Percentiles rank a stretch among this genome's conserved stretches.
These are phyloP conservation scores for Pan paniscus DNA, from an alignment of 2,113 vertebrate species.

Conservation along the genomic window DNA sequence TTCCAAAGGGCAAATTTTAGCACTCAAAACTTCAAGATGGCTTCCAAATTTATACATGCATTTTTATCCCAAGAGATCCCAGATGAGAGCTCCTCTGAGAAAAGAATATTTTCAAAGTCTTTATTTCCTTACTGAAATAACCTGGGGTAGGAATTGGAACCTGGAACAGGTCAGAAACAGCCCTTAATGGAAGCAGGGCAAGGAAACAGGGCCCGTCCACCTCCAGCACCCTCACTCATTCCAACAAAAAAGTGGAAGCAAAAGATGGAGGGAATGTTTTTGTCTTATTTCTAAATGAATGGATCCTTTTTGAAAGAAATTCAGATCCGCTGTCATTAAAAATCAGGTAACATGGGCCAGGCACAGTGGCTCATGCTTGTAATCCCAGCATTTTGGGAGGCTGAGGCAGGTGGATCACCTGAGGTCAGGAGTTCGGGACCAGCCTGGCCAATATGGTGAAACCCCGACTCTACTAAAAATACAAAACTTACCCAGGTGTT, in stretches of 20 bases:
- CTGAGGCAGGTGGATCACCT: no score
- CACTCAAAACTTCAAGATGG: background rate
- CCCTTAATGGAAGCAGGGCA: no score
- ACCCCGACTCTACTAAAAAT: no score
- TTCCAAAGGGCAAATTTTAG: background rate
- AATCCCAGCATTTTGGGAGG: no score
- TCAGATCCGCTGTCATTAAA: background rate
- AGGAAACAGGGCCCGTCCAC: background rate
- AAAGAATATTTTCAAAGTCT: background rate
- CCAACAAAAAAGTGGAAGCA: background rate
- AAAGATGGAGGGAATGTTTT: background rate
- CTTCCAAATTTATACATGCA: background rate
- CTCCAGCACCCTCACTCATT: background rate
- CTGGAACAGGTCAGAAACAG: rapidly evolving
- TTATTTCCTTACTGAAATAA: background rate
- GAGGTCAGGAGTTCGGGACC: no score
- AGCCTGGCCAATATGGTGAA: no score
- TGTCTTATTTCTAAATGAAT: background rate
- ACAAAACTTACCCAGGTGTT: no score
- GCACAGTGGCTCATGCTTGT: no score
- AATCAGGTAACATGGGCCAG: background rate
- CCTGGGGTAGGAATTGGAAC: rapidly evolving
- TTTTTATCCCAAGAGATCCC: background rate
- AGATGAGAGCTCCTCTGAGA: background rate
- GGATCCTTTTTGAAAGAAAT: background rate